A percentile compares a stretch with the other conserved stretches of the same genome.
Conservation (phyloP, 2,888 invertebrate genomes). For the Colletes collaris region DNA sequence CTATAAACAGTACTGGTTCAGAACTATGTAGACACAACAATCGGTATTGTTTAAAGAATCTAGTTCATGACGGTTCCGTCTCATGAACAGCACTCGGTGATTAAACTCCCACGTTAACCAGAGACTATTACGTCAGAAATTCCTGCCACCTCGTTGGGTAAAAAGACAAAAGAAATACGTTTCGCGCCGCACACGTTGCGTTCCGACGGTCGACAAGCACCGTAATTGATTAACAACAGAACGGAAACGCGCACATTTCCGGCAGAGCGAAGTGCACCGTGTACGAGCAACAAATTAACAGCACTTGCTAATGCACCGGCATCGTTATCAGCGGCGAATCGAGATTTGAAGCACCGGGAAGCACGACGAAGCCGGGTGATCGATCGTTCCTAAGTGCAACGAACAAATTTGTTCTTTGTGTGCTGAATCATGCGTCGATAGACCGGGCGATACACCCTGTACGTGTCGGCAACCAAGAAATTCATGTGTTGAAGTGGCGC, state of each 20-base stretch:
- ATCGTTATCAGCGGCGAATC: constrained; percentile 53
- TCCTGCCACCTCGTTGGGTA: background rate
- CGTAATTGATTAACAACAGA: constrained; percentile 55
- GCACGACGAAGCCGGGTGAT: constrained; percentile 48
- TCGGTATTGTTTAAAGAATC: too few relatives aligned
- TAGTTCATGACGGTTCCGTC: too few relatives aligned
- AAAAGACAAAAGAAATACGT: constrained; percentile 7
- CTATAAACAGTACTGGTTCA: too few relatives aligned
- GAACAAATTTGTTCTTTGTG: constrained; percentile 52
- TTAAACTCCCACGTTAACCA: background rate
- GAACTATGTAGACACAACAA: too few relatives aligned
- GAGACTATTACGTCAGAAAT: constrained; percentile 3
- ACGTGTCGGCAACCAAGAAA: constrained; percentile 11
- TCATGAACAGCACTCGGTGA: background rate
- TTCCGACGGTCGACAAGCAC: constrained; percentile 43
- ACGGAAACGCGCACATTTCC: constrained; percentile 55
- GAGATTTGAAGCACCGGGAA: constrained; percentile 47
- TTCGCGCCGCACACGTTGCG: constrained; percentile 4
- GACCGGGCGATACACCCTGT: constrained; percentile 12
- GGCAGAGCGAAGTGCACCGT: constrained; percentile 16
- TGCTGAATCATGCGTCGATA: constrained; percentile 49
- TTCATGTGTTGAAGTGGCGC: constrained; percentile 10
- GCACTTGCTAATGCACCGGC: constrained; percentile 45
- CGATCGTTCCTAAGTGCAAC: constrained; percentile 53
- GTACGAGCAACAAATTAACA: constrained; percentile 54